Evolutionary conservation across 2,797 vertebrate genomes (phyloP), one percentile per base, ranked within the genome.

Genomic region (Buphagus erythrorhynchus): DNA sequence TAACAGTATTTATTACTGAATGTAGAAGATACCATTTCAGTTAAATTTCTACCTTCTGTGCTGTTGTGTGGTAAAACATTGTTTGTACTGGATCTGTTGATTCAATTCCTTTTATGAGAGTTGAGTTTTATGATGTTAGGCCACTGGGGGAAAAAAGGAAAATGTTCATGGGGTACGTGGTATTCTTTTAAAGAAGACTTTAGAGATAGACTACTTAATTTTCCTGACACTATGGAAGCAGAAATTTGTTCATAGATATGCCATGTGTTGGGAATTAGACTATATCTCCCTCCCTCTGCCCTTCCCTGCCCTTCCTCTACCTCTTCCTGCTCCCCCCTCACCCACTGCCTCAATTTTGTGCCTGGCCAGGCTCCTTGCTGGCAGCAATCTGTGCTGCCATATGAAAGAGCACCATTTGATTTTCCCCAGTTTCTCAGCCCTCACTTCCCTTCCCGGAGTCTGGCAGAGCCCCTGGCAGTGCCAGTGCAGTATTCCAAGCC

Each of bases 311-410:
- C 31, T 84, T 93, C 24, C 16, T 75, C 25, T 68, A 4, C 26
- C 28, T n/a, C 52, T 13, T 78, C 12, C 54, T 91, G 17, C 35
- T 69, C 13, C 54, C 15, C 17, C 28, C 31, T 77, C 38, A 40
- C 29, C 33, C 31, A 3, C 8, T 35, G 15, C 24, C 14, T 42
- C 26, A 10, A 3, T 46, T 16, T 2, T 38, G 57, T 2, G 21
- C 16, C 51, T 62, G 86, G 77, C 74, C 71, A 73, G 86, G 31
- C 55, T 49, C 16, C 96, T 93, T 77, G 90, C 90, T 85, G 77
- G 24, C 71, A 82, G 22, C 92, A 88, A 36, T 57, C 79, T 91
- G 80, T 87, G 90, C 77, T 93, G 67, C 67, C 88, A 46, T 54
- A 35, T 21, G 88, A 74, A 51, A 61, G 63, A 69, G 43, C 59